Base-by-base conservation (phyloP, 2,888 invertebrate genomes). In the Ischnura elegans region DNA sequence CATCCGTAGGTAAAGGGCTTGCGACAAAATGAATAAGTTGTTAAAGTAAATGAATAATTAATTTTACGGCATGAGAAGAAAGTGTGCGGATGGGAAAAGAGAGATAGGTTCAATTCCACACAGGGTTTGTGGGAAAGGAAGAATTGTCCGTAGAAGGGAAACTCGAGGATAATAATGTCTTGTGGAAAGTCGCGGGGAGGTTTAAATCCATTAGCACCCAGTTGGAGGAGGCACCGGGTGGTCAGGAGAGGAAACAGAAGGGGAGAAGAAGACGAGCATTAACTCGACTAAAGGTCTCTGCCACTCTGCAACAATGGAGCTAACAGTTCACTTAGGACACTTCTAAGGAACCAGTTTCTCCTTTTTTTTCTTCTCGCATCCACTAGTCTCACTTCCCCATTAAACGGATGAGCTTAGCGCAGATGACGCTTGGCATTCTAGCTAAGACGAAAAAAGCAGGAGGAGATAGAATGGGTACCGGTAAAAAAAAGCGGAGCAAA, bases 121-220 rank as follows among this genome's bases (percentile, higher is more conserved):
- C 76, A 61, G 36, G 29, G 21, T 66, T 66, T 29, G 29, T 76
- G 76, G 29, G 76, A 76, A 76, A 76, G 76, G 36, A 76, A 76
- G 29, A 76, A 76, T 29, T 29, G 76, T 76, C 36, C 29, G 36
- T 3, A 10, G 36, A 8, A 29, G 16, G 36, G 13, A 29, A 10
- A 76, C 76, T 76, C 13, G 25, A 21, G n/a, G 76, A 76, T 76
- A 76, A 76, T 76, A 76, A 36, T 76, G 76, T 16, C 36, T 36
- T 76, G 76, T 76, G 76, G 36, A 76, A 76, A 76, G 76, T 36
- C 76, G 29, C 36, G 1, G 36, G 36, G 76, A 1, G 76, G 76
- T 76, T 76, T 36, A 36, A 76, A 76, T 76, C 76, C 76, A 76
- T 76, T 76, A 76, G 76, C 76, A 76, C 76, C 76, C 76, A 76